These are phyloP conservation scores for Coregonus sp. DNA, from an alignment of 2,797 vertebrate species.

Conservation along the genomic window DNA sequence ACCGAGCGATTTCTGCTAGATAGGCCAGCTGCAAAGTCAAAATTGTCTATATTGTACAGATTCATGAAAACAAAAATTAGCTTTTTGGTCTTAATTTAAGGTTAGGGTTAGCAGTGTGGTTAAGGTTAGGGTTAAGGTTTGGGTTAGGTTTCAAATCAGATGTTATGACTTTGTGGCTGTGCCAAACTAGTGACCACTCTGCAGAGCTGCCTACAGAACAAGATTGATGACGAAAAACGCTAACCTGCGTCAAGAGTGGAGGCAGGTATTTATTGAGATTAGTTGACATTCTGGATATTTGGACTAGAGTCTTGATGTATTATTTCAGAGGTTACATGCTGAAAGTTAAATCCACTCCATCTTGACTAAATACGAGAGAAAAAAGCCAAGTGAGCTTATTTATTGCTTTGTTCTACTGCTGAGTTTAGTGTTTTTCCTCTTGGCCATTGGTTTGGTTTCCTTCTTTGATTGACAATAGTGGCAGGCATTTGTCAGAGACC, in stretches of 20 bases:
- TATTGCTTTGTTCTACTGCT: conserved; percentile 28
- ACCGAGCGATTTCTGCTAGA: too few relatives aligned
- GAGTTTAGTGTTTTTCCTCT: conserved; percentile 8
- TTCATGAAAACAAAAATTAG: too few relatives aligned
- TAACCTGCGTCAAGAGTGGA: conserved; percentile 25
- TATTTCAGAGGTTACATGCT: conserved; percentile 49
- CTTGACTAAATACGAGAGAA: conserved; percentile 52
- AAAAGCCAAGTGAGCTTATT: conserved; percentile 19
- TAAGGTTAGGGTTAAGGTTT: too few relatives aligned
- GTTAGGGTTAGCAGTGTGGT: too few relatives aligned
- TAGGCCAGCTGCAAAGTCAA: too few relatives aligned
- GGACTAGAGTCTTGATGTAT: conserved; percentile 47
- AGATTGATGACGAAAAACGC: too few relatives aligned
- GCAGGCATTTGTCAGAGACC: conserved; percentile 53
- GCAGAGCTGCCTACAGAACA: too few relatives aligned
- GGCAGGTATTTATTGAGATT: conserved; percentile 46
- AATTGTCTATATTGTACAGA: too few relatives aligned
- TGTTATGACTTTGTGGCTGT: too few relatives aligned
- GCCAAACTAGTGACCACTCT: too few relatives aligned
- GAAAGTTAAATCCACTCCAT: conserved; percentile 58
- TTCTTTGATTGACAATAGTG: conserved; percentile 15
- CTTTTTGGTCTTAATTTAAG: too few relatives aligned
- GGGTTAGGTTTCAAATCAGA: too few relatives aligned
- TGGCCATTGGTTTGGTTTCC: conserved; percentile 20
- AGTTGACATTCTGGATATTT: conserved; percentile 58